Evolutionary conservation across 1,140 invertebrate genomes (phyloP), one percentile per base, ranked within the genome.

Genomic region (Leucophenga varia): DNA sequence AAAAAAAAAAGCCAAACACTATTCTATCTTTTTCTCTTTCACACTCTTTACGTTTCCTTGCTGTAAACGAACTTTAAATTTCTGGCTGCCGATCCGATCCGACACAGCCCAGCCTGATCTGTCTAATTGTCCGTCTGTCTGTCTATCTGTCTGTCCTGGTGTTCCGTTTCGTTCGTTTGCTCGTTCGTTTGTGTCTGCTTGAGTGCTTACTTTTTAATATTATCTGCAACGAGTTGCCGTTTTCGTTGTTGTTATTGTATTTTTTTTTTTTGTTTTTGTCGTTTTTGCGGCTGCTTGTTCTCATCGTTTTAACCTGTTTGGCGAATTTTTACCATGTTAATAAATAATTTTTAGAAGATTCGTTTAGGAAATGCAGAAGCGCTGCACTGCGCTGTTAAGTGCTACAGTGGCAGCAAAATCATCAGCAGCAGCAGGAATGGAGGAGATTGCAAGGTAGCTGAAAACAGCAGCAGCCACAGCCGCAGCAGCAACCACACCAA

Each of bases 301-400:
- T n/a, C n/a, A n/a, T 63, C 64, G 59, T 52, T 67, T 67, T 67
- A 67, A 67, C 63, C 63, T 67, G 63, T 67, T 67, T 67, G 63
- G 63, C 63, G 67, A 67, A 67, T 67, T 67, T 34, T 59, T 63
- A 63, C 63, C 63, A 67, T 67, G 63, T 67, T 67, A 67, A 67
- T 67, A 67, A 67, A 67, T 67, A 67, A 67, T 67, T 67, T 67
- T 67, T 67, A 67, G 59, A 67, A 63, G 63, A 65, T 59, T 65
- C 64, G 54, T 52, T 41, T 41, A 28, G 36, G 30, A 19, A n/a
- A 12, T 43, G 52, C 52, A 39, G 53, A 40, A 51, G 52, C 19
- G 28, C 43, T 44, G 17, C 22, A 39, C 30, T 14, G 42, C 20
- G 22, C 45, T 54, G 56, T 59, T 64, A 64, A 64, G 60, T 64